Evolutionary conservation across 2,797 vertebrate genomes (phyloP).

Genomic region (Luscinia megarhynchos): DNA sequence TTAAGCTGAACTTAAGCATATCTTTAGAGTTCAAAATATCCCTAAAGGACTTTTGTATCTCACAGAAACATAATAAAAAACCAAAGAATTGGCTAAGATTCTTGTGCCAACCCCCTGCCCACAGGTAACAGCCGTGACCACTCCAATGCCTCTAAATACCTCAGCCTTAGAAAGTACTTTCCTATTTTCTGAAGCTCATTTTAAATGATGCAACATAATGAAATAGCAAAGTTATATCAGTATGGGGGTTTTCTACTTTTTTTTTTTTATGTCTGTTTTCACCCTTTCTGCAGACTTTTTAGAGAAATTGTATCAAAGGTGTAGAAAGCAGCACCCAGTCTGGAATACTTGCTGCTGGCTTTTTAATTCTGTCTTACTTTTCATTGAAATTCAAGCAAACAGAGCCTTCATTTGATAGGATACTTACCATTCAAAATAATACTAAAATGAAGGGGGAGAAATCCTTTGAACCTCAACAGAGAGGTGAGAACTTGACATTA

Average conservation of each 20-base stretch:
- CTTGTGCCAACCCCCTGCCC: not conserved
- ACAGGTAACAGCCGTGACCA: fast-evolving
- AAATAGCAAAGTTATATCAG: not conserved
- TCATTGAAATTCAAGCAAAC: not conserved
- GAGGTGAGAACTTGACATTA: slow-evolving; percentile 15
- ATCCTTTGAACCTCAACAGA: slow-evolving; percentile 18
- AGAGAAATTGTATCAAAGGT: not conserved
- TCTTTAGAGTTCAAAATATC: not conserved
- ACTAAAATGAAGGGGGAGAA: not conserved
- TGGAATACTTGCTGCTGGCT: not conserved
- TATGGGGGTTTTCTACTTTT: fast-evolving
- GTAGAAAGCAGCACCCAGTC: not conserved
- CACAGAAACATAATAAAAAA: not conserved
- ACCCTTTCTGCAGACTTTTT: not conserved
- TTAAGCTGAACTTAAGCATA: not conserved
- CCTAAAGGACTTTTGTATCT: not conserved
- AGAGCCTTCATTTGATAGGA: not conserved
- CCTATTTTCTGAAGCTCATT: not conserved
- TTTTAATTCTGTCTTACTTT: not conserved
- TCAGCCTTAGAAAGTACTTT: not conserved
- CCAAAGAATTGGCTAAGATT: not conserved
- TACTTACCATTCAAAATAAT: slow-evolving; percentile 17
- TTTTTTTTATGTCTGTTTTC: not conserved
- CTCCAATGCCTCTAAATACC: not conserved
- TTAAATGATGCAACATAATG: not conserved